Evolutionary conservation across 2,797 vertebrate species (phyloP), one percentile per base, ranked within the genome.

Genomic region (Cyprinodon diabolis): DNA sequence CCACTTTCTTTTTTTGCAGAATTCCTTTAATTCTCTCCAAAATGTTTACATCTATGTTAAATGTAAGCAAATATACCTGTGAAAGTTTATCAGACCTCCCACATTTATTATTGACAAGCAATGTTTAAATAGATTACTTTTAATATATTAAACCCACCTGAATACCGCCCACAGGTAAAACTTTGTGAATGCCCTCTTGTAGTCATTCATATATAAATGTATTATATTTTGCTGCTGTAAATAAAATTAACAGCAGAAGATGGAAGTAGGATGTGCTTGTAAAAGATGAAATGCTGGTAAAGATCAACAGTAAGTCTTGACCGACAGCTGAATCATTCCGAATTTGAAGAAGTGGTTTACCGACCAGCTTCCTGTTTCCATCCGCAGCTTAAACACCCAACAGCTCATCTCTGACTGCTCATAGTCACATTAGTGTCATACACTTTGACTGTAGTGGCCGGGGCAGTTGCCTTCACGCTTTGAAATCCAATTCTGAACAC

Each of bases 291-390:
- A 49, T n/a, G 60, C 23, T 55, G 43, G 62, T 65, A 12, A 63
- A 10, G 25, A 43, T 55, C 10, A 47, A 47, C 11, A 4, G 54
- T 23, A 51, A 58, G 25, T 68, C 17, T 23, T 6, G 58, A 49
- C 51, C 68, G 8, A 3, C 12, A n/a, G 58, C 13, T 74, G 43
- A 58, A 75, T 55, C 48, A 15, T 52, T 23, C 62, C 62, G n/a
- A 48, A 49, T 79, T 74, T 83, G 48, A 74, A 79, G 66, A 79
- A 83, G 80, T 70, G 63, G 51, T 80, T 84, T 78, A 13, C 66
- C 67, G 45, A 76, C 4, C 1, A 47, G 37, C 55, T 84, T 86
- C 79, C 77, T 84, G 71, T 85, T 77, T 73, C 5, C 37, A 60
- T 65, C 47, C 40, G 48, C 3, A 35, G 62, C 73, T 51, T 45